phyloP scores from a whole-genome alignment of 2,113 vertebrate species.

The Chaenogobius annularis region DNA sequence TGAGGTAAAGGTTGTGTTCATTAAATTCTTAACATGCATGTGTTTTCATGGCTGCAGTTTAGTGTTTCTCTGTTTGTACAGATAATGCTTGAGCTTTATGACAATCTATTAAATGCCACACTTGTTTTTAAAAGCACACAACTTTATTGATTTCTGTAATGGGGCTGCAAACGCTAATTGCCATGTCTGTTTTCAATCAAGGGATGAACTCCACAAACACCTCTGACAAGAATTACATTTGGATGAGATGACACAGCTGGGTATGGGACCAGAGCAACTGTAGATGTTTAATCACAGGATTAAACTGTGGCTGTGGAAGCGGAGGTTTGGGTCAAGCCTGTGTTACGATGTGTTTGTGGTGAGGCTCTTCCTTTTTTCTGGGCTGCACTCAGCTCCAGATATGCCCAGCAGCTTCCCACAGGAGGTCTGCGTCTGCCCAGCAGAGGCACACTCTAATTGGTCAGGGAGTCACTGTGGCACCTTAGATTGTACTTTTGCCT shows the following conservation, averaged over 20 bases:
- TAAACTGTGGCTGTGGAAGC: slow-evolving; percentile 48
- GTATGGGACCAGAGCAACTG: slow-evolving; percentile 9
- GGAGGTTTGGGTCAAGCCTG: slow-evolving; percentile 30
- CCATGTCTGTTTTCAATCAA: slow-evolving; percentile 70
- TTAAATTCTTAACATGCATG: slow-evolving; percentile 13
- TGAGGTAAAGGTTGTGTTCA: slow-evolving; percentile 13
- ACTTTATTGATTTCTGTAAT: slow-evolving; percentile 52
- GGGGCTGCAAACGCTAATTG: slow-evolving; percentile 35
- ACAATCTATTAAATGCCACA: slow-evolving; percentile 37
- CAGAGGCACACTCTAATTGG: slow-evolving; percentile 55
- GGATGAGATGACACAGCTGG: slow-evolving; percentile 31
- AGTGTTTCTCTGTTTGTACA: slow-evolving; percentile 15
- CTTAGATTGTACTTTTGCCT: slow-evolving; percentile 44
- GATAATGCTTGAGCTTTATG: slow-evolving; percentile 46
- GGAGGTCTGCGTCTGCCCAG: slow-evolving; percentile 45
- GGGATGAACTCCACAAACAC: slow-evolving; percentile 38
- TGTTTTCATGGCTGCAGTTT: slow-evolving; percentile 25
- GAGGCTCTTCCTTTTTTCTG: slow-evolving; percentile 49
- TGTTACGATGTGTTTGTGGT: slow-evolving; percentile 55
- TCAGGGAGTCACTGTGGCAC: slow-evolving; percentile 56
- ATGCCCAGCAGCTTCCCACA: slow-evolving; percentile 56
- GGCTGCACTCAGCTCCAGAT: slow-evolving; percentile 36
- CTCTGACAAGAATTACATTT: slow-evolving; percentile 50
- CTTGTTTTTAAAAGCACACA: slow-evolving; percentile 40
- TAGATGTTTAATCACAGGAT: slow-evolving; percentile 37